Evolutionary conservation across 92 coral and sea anemone genomes (phyloP).

Genomic region (Heliopora coerulea): DNA sequence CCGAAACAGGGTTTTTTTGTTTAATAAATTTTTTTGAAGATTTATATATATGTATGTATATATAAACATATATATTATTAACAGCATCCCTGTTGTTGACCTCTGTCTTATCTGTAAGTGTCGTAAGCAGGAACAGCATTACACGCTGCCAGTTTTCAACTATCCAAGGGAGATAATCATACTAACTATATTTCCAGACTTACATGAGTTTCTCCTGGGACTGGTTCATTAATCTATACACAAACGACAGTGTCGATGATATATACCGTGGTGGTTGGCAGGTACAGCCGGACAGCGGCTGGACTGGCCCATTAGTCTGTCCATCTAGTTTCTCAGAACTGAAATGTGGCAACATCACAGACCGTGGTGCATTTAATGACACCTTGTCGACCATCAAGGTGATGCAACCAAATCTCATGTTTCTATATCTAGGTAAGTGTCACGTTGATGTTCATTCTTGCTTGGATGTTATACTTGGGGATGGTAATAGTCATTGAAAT

Average conservation of each 20-base stretch:
- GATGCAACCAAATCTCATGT: not conserved
- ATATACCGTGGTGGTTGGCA: constrained; percentile 7
- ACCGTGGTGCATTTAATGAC: not conserved
- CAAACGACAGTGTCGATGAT: not conserved
- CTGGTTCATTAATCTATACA: not conserved
- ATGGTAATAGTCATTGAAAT: too few species aligned
- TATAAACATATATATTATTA: too few species aligned
- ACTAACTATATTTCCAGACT: not conserved
- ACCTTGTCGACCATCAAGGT: not conserved
- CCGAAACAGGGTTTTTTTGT: too few species aligned
- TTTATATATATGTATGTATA: too few species aligned
- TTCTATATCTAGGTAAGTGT: constrained; percentile 1
- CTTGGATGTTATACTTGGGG: too few species aligned
- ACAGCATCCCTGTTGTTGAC: too few species aligned
- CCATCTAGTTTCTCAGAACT: not conserved
- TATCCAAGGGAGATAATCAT: not conserved
- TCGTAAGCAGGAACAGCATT: too few species aligned
- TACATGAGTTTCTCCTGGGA: constrained; percentile 19
- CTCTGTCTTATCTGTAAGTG: too few species aligned
- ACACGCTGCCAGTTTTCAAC: too few species aligned
- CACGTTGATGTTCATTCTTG: too few species aligned
- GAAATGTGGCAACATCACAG: not conserved
- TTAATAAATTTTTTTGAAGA: too few species aligned
- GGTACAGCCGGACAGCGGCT: not conserved
- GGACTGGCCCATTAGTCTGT: constrained; percentile 2